Evolutionary conservation across 2,113 vertebrate species (phyloP).

Genomic region (Chrysemys picta): DNA sequence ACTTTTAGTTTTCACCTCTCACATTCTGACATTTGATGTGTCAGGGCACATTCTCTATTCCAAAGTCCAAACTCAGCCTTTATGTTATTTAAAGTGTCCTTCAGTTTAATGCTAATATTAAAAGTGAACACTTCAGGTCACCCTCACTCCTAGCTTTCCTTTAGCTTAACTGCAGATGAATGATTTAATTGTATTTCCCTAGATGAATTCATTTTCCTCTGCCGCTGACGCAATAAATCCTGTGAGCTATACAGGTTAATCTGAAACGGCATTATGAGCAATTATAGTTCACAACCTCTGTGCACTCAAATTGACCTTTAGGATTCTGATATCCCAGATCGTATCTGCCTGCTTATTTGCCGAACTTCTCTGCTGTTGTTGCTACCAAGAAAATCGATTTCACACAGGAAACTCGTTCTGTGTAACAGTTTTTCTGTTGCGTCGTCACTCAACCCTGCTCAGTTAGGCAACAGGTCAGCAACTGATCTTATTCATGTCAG

Average conservation of each 20-base stretch:
- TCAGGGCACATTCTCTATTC: neutral
- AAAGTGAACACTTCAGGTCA: neutral
- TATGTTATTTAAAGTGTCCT: neutral
- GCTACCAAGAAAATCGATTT: neutral
- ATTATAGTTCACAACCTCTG: slow-evolving; percentile 65
- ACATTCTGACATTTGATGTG: neutral
- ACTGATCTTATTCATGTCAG: neutral
- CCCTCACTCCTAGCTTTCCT: neutral
- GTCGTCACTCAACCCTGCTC: neutral
- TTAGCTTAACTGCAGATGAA: neutral
- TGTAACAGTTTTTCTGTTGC: slow-evolving; percentile 6
- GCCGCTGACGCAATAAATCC: slow-evolving; percentile 64
- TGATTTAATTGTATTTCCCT: slow-evolving; percentile 49
- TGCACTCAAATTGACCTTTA: slow-evolving; percentile 63
- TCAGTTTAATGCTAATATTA: neutral
- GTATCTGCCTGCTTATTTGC: neutral
- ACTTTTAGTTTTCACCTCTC: slow-evolving; percentile 24
- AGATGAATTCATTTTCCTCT: slow-evolving; percentile 49
- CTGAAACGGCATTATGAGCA: slow-evolving; percentile 66
- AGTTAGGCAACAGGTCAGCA: slow-evolving; percentile 26
- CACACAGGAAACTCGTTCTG: slow-evolving; percentile 24
- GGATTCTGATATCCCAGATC: slow-evolving; percentile 43
- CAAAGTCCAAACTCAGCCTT: neutral
- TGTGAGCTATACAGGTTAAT: slow-evolving; percentile 63
- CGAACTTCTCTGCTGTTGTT: neutral